A percentile compares a stretch with the other conserved stretches of the same genome.
These are phyloP conservation scores for Oedothorax gibbosus DNA, from an alignment of 1,140 invertebrate species.

Conservation along the genomic window DNA sequence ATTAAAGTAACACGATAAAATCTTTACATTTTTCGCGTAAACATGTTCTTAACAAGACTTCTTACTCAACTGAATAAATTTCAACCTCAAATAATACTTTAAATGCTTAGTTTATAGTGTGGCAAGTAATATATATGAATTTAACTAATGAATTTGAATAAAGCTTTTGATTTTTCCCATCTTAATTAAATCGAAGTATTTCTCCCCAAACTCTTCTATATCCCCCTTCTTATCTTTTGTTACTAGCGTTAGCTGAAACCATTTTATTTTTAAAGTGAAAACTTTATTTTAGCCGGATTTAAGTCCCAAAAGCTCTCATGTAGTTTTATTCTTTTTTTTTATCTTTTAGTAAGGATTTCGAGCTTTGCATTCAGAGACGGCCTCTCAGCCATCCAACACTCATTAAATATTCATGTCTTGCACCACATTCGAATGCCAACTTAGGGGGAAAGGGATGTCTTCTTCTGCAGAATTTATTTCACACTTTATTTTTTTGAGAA, in stretches of 20 bases:
- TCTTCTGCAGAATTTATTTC: constrained; percentile 50
- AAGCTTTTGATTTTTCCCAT: too few species aligned
- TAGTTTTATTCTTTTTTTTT: background rate
- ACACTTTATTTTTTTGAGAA: constrained; percentile 31
- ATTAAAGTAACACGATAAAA: too few species aligned
- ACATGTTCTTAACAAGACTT: too few species aligned
- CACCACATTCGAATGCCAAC: background rate
- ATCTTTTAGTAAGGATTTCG: constrained; percentile 22
- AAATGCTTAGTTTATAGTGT: too few species aligned
- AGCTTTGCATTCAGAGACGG: constrained; percentile 47
- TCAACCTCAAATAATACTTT: too few species aligned
- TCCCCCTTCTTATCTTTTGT: background rate
- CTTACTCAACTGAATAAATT: too few species aligned
- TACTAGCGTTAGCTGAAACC: background rate
- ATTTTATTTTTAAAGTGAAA: constrained; percentile 13
- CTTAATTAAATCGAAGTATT: too few species aligned
- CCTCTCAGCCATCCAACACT: background rate
- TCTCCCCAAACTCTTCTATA: background rate
- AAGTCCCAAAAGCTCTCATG: constrained; percentile 27
- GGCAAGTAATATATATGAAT: too few species aligned
- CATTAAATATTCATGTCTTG: constrained; percentile 57
- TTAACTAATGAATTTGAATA: too few species aligned
- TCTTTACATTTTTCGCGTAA: too few species aligned
- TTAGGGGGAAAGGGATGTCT: background rate
- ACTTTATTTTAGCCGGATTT: constrained; percentile 4